A percentile compares a stretch with the other conserved stretches of the same genome.
Conservation (phyloP, 2,888 invertebrate genomes). For the Tachina lurida region DNA sequence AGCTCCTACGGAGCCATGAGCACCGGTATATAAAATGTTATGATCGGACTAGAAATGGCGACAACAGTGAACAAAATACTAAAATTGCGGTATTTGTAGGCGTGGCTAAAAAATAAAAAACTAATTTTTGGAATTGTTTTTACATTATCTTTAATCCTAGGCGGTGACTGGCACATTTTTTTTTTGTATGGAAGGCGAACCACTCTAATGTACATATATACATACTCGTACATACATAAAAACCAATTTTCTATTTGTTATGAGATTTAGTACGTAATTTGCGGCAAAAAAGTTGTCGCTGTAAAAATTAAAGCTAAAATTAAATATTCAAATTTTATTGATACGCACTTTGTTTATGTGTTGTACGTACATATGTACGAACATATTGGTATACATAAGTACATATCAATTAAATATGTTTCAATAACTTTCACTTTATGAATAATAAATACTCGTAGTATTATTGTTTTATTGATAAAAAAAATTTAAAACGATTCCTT, state of each 20-base stretch:
- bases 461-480: neutral
- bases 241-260: neutral
- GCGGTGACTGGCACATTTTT: no score
- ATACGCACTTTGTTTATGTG: neutral
- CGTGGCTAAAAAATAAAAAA: no score
- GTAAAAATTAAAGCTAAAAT: neutral
- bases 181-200: no score
- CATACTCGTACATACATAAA: neutral
- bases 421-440: slow-evolving; percentile 39
- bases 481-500: neutral
- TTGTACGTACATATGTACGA: neutral
- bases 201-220: no score
- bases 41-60: no score
- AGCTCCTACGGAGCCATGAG: no score
- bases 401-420: neutral
- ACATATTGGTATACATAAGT: no score
- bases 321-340: slow-evolving; percentile 17
- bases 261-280: slow-evolving; percentile 2
- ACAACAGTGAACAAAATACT: no score
- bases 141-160: no score
- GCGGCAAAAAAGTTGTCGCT: neutral
- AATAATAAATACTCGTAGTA: neutral
- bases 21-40: no score
- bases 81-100: no score
- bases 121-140: no score